A percentile compares a stretch with the other conserved stretches of the same genome.
Evolutionary conservation across 2,888 invertebrate genomes (phyloP).

Genomic region (Caenorhabditis sp.): DNA sequence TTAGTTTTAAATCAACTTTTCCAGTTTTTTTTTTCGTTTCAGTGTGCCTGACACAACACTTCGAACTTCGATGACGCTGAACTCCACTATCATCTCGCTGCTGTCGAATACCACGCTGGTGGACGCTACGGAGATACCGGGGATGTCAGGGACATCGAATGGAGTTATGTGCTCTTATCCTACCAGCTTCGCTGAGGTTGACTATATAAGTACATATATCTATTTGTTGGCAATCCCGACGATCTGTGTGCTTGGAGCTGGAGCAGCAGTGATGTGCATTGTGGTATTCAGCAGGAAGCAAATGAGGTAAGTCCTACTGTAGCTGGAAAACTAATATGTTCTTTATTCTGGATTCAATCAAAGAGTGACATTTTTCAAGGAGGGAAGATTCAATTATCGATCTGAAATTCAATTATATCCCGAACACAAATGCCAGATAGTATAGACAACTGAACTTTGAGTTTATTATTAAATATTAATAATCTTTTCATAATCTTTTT

Average conservation of each 20-base stretch:
- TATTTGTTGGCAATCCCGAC: constrained; percentile 75
- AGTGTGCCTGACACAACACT: constrained; percentile 40
- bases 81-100: constrained; percentile 49
- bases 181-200: constrained; percentile 41
- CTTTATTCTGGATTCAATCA: neutral
- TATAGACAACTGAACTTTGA: constrained; percentile 31
- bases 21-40: constrained; percentile 34
- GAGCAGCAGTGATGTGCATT: constrained; percentile 77
- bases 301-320: constrained; percentile 73
- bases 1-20: constrained; percentile 42
- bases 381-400: neutral
- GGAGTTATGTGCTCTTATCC: constrained; percentile 38
- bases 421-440: neutral
- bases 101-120: constrained; percentile 20
- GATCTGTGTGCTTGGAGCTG: constrained; percentile 74
- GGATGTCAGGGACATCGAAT: constrained; percentile 5
- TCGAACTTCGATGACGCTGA: constrained; percentile 44
- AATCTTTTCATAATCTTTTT: constrained; percentile 44
- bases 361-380: constrained; percentile 5
- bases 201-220: constrained; percentile 70
- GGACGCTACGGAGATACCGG: constrained; percentile 2
- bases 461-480: constrained; percentile 24
- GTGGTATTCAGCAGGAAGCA: constrained; percentile 79
- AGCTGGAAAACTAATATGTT: neutral
- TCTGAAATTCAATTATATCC: constrained; percentile 16